Conservation (phyloP, 2,888 invertebrate species). For the Diarsia rubi region DNA sequence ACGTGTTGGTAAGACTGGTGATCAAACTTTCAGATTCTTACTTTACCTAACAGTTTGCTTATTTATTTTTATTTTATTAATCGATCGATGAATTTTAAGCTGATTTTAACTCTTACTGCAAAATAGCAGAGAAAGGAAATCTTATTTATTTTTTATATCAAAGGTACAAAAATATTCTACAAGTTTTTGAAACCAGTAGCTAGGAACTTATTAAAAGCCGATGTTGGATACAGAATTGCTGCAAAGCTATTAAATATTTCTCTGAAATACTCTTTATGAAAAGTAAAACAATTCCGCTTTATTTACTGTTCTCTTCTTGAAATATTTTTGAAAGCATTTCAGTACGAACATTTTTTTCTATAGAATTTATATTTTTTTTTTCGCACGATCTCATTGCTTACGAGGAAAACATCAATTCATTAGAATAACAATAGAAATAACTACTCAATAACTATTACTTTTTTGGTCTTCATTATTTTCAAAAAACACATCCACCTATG, state of each 20-base stretch:
- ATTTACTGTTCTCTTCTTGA: background rate
- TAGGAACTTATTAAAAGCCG: constrained; percentile 44
- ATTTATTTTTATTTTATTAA: background rate
- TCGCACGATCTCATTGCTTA: too few relatives aligned
- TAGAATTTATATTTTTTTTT: background rate
- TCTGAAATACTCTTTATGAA: constrained; percentile 23
- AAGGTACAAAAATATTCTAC: background rate
- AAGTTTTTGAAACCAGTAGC: constrained; percentile 13
- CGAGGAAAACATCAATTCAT: background rate
- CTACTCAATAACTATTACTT: background rate
- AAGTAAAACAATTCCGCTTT: constrained; percentile 2
- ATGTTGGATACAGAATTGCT: constrained; percentile 31
- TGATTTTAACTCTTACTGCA: background rate
- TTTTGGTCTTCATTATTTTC: background rate
- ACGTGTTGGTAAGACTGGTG: background rate
- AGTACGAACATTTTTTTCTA: background rate
- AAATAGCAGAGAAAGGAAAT: background rate
- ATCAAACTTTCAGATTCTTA: background rate
- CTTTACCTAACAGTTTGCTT: background rate
- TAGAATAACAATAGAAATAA: background rate
- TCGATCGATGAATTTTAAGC: too few relatives aligned
- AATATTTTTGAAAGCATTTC: background rate
- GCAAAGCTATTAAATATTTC: constrained; percentile 16
- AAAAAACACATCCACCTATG: background rate
- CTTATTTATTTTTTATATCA: background rate